These are phyloP conservation scores for Alligator sinensis DNA, from an alignment of 2,113 vertebrate species.

Conservation along the genomic window DNA sequence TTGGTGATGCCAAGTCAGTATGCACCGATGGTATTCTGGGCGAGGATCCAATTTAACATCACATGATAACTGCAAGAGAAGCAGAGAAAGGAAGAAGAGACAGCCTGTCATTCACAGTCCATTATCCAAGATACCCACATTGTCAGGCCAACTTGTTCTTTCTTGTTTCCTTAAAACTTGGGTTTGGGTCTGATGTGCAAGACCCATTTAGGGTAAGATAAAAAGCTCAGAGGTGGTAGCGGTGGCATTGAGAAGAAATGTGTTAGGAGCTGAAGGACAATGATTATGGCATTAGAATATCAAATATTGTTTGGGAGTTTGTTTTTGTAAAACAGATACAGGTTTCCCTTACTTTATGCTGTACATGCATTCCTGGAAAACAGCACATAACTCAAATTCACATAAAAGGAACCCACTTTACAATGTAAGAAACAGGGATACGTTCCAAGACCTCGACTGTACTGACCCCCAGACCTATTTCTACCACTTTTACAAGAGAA, in stretches of 20 bases:
- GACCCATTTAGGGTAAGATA: neutral
- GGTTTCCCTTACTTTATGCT: too few species aligned
- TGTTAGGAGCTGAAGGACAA: neutral
- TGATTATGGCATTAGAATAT: neutral
- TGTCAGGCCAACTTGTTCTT: neutral
- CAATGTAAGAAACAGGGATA: too few species aligned
- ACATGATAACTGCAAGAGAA: constrained; percentile 91
- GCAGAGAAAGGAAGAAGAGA: constrained; percentile 49
- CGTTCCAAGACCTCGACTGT: too few species aligned
- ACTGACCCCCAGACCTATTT: too few species aligned
- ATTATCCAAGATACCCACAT: neutral
- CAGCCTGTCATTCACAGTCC: constrained; percentile 3
- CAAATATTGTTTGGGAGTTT: neutral
- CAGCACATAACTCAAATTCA: too few species aligned
- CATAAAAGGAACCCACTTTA: too few species aligned
- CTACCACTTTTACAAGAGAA: too few species aligned
- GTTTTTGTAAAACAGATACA: neutral
- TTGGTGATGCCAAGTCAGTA: constrained; percentile 99
- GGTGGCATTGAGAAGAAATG: neutral
- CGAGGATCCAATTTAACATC: constrained; percentile 98
- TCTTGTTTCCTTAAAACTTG: neutral
- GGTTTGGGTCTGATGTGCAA: neutral
- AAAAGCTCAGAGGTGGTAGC: neutral
- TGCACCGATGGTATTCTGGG: constrained; percentile 99
- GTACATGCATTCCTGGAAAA: too few species aligned